Conservation (phyloP, 2,797 vertebrate species). For the Sebastes glaucus region DNA sequence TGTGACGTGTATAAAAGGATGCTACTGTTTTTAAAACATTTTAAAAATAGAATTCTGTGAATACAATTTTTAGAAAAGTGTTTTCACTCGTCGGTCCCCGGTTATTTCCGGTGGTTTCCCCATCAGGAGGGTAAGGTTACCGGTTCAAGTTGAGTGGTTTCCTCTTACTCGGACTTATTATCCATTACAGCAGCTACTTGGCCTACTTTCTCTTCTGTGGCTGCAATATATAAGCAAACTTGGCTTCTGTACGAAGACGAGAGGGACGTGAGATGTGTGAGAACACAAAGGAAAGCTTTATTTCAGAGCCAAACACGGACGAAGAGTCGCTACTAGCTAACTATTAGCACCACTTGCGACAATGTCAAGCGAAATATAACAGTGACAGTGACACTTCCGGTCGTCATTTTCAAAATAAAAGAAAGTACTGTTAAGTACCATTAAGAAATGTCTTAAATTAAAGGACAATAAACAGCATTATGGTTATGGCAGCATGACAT, state of each 20-base stretch:
- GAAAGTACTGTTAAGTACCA: not conserved
- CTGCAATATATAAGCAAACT: not conserved
- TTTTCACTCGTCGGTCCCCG: not conserved
- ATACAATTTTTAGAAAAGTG: not conserved
- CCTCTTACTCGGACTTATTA: not conserved
- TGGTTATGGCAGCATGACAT: too few species aligned
- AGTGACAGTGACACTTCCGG: not conserved
- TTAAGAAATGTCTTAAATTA: not conserved
- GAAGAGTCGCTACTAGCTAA: constrained; percentile 5
- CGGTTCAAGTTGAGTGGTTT: constrained; percentile 2
- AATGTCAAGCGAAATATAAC: not conserved
- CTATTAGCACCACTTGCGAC: constrained; percentile 34
- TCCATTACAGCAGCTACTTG: not conserved
- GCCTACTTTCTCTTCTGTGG: not conserved
- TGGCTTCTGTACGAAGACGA: accelerated
- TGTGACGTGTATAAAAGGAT: not conserved
- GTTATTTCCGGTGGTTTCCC: not conserved
- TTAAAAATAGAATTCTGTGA: not conserved
- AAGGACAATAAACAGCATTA: too few species aligned
- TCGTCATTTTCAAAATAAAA: constrained; percentile 14
- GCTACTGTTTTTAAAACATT: not conserved
- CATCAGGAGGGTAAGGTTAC: not conserved
- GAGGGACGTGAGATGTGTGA: not conserved
- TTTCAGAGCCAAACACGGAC: not conserved
- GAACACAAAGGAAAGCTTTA: not conserved